Conservation (phyloP, 2,113 vertebrate genomes). For the Morone saxatilis region DNA sequence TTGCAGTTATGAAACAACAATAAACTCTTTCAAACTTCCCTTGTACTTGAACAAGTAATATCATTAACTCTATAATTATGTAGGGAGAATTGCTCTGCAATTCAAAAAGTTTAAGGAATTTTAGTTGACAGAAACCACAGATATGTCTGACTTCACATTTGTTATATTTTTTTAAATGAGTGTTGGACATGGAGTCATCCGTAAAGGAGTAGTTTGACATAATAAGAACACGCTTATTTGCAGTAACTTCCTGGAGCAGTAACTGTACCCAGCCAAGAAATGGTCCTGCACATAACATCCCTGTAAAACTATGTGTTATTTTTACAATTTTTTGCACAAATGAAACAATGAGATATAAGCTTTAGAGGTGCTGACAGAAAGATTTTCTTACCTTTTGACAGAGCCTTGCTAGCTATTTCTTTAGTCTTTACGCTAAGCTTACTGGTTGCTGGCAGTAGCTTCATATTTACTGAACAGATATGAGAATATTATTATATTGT, state of each 20-base stretch:
- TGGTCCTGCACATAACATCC: background rate
- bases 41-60: background rate
- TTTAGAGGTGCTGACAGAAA: background rate
- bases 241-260: background rate
- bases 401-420: background rate
- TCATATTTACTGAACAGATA: background rate
- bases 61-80: conserved; percentile 6
- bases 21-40: conserved; percentile 19
- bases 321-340: background rate
- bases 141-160: conserved; percentile 21
- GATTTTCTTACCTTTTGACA: background rate
- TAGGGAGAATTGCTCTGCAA: background rate
- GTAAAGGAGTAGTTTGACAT: conserved; percentile 8
- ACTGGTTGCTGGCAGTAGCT: background rate
- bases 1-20: conserved; percentile 61
- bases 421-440: background rate
- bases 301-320: background rate
- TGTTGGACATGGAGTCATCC: background rate
- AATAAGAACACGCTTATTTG: background rate
- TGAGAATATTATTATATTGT: too few relatives aligned
- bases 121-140: conserved; percentile 14
- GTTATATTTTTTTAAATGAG: background rate
- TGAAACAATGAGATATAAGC: background rate
- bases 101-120: conserved; percentile 15
- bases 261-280: background rate